These are phyloP conservation scores for Corythucha ciliata DNA, from an alignment of 2,888 invertebrate species.

Conservation along the genomic window DNA sequence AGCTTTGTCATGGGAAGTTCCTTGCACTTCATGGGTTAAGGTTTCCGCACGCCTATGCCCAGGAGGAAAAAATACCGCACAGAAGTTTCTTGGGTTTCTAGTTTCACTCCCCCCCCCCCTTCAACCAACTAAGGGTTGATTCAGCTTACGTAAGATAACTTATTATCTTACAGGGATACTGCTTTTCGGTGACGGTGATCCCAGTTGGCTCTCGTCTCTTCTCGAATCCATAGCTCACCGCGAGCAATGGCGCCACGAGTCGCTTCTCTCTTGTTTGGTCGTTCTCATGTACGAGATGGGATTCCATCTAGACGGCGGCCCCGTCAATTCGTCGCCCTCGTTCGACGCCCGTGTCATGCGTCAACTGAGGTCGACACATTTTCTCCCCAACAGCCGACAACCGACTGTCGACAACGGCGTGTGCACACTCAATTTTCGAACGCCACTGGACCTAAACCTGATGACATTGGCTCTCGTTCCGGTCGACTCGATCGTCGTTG, in stretches of 20 bases:
- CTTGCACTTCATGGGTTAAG: no score
- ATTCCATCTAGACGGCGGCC: conserved; percentile 15
- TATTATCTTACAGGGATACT: no score
- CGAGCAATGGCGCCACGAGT: neutral
- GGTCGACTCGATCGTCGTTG: neutral
- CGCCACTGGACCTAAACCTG: neutral
- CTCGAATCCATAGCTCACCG: conserved; percentile 15
- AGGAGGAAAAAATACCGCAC: no score
- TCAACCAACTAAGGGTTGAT: no score
- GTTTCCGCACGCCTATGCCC: no score
- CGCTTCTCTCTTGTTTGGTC: neutral
- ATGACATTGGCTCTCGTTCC: neutral
- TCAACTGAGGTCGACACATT: neutral
- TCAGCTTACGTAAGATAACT: no score
- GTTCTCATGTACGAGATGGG: conserved; percentile 18
- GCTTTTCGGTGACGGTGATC: conserved; percentile 19
- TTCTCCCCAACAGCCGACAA: neutral
- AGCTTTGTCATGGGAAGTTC: no score
- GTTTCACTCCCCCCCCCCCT: no score
- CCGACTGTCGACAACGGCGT: neutral
- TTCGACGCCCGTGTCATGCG: conserved; percentile 18
- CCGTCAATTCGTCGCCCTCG: conserved; percentile 1
- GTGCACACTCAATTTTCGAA: neutral
- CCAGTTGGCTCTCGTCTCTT: conserved; percentile 15
- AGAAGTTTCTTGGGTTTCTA: no score